phyloP scores from a whole-genome alignment of 1,140 invertebrate species.

The Papilio helenus region DNA sequence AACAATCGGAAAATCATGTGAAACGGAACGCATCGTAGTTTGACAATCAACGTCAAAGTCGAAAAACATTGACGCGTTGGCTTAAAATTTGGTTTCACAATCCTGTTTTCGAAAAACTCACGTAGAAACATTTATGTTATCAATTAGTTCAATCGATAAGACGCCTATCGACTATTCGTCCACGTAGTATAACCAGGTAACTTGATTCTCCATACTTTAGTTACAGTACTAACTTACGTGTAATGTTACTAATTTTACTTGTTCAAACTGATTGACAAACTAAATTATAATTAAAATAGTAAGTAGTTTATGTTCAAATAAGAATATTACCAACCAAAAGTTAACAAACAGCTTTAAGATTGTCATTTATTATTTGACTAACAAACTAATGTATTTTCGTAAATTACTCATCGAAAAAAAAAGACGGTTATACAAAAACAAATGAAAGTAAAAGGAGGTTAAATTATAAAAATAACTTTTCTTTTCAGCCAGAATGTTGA shows the following conservation, averaged over 20 bases:
- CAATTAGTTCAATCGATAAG: constrained; percentile 60
- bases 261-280: neutral
- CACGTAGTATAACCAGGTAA: constrained; percentile 63
- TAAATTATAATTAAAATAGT: neutral
- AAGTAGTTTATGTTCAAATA: neutral
- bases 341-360: neutral
- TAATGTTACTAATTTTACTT: neutral
- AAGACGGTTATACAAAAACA: neutral
- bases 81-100: constrained; percentile 40
- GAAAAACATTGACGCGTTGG: constrained; percentile 47
- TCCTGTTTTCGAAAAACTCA: constrained; percentile 60
- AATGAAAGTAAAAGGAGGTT: neutral
- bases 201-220: constrained; percentile 46
- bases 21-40: constrained; percentile 31
- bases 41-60: constrained; percentile 38
- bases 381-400: neutral
- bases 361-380: neutral
- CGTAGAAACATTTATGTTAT: constrained; percentile 59
- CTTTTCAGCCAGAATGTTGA: constrained; percentile 61
- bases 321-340: neutral
- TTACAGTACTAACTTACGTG: neutral
- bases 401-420: neutral
- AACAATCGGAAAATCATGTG: neutral
- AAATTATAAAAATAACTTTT: constrained; percentile 14
- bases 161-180: constrained; percentile 49